phyloP scores from a whole-genome alignment of 2,113 vertebrate species.

The Myanophis thanlyinensis region DNA sequence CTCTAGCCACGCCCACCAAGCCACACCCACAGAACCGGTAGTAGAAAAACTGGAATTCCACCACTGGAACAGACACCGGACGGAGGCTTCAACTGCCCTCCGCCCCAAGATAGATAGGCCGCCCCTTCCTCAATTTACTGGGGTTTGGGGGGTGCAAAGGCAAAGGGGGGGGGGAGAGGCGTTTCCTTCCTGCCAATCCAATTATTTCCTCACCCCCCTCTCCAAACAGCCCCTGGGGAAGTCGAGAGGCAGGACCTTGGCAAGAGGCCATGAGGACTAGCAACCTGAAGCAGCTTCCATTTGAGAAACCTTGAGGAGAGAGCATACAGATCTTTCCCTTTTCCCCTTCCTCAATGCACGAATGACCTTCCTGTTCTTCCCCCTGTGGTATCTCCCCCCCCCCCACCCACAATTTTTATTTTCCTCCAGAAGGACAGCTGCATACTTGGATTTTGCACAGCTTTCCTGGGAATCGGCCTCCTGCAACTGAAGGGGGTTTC shows the following conservation, averaged over 20 bases:
- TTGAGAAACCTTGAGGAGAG: neutral
- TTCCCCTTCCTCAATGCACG: neutral
- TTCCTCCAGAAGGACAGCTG: neutral
- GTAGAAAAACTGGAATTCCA: too few relatives aligned
- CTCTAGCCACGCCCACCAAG: too few relatives aligned
- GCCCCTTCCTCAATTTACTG: too few relatives aligned
- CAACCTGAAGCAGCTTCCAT: neutral
- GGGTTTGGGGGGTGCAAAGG: too few relatives aligned
- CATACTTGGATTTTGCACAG: neutral
- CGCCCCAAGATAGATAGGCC: too few relatives aligned
- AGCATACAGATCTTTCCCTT: rapidly evolving
- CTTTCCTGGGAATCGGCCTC: neutral
- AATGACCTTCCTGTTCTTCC: too few relatives aligned
- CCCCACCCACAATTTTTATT: too few relatives aligned
- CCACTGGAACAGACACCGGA: too few relatives aligned
- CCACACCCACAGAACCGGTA: too few relatives aligned
- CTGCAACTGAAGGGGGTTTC: neutral
- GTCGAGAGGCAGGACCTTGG: too few relatives aligned
- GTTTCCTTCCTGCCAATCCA: neutral
- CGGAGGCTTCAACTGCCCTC: too few relatives aligned
- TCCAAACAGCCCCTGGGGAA: neutral
- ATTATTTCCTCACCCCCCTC: constrained; percentile 17
- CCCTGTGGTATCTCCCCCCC: neutral
- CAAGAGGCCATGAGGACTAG: constrained; percentile 30
- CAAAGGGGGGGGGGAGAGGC: neutral